phyloP scores from a whole-genome alignment of 92 coral and sea anemone species.

The Desmophyllum pertusum region DNA sequence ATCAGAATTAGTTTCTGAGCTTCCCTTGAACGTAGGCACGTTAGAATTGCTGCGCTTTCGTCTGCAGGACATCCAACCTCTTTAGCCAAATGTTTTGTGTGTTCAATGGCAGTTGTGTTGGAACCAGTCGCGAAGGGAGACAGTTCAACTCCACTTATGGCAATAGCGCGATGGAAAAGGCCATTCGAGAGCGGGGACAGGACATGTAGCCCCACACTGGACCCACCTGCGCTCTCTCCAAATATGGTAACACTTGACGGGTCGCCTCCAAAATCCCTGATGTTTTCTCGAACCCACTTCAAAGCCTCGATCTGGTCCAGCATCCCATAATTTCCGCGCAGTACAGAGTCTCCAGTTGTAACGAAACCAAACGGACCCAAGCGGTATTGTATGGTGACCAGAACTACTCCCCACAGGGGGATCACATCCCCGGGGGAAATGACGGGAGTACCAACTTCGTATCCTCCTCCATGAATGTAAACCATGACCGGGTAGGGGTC shows the following conservation, averaged over 20 bases:
- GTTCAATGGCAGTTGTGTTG: slow-evolving; percentile 50
- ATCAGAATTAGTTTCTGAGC: slow-evolving; percentile 35
- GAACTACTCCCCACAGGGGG: slow-evolving; percentile 83
- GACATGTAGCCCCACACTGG: slow-evolving; percentile 77
- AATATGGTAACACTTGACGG: slow-evolving; percentile 79
- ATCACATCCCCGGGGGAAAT: slow-evolving; percentile 84
- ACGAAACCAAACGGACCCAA: slow-evolving; percentile 82
- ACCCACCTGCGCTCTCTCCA: slow-evolving; percentile 93
- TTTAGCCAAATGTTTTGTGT: slow-evolving; percentile 53
- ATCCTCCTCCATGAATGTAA: slow-evolving; percentile 89
- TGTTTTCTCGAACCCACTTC: slow-evolving; percentile 80
- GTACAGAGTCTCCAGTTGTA: slow-evolving; percentile 75
- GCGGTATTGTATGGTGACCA: slow-evolving; percentile 88
- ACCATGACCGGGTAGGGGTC: slow-evolving; percentile 77
- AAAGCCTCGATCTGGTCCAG: slow-evolving; percentile 83
- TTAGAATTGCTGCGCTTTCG: slow-evolving; percentile 43
- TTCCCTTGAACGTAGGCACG: slow-evolving; percentile 68
- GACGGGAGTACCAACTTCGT: slow-evolving; percentile 84
- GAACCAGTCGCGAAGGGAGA: slow-evolving; percentile 71
- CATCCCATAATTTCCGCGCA: slow-evolving; percentile 90
- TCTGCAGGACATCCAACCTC: slow-evolving; percentile 47
- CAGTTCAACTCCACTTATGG: slow-evolving; percentile 78
- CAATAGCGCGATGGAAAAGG: slow-evolving; percentile 80
- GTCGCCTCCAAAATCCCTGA: slow-evolving; percentile 75
- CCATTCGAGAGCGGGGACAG: slow-evolving; percentile 76